A percentile compares a stretch with the other conserved stretches of the same genome.
Conservation (phyloP, 2,797 vertebrate genomes). For the Syndactyla subalaris region DNA sequence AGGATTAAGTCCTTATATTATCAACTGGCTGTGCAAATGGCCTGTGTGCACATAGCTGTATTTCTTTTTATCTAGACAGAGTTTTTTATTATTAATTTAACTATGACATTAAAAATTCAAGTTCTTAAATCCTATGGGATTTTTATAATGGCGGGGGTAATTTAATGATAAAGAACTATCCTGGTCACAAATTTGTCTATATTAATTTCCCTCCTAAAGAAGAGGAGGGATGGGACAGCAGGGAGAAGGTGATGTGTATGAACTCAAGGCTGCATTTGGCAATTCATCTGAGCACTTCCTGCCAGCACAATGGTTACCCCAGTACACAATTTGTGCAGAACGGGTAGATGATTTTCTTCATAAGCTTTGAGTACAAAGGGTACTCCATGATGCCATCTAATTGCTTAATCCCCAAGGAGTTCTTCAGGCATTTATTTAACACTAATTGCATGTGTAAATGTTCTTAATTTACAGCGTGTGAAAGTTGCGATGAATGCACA, state of each 20-base stretch:
- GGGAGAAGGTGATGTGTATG: accelerated
- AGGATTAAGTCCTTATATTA: neutral
- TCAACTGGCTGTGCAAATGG: neutral
- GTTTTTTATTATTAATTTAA: neutral
- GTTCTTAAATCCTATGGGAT: neutral
- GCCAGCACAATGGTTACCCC: neutral
- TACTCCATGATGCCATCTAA: slow-evolving; percentile 56
- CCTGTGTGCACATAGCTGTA: neutral
- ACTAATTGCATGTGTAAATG: slow-evolving; percentile 67
- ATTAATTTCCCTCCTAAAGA: neutral
- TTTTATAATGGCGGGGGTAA: neutral
- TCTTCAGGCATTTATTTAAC: slow-evolving; percentile 62
- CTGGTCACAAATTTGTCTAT: neutral
- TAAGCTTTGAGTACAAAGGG: slow-evolving; percentile 51
- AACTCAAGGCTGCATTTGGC: neutral
- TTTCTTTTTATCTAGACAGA: neutral
- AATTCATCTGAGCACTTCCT: neutral
- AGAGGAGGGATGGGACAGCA: neutral
- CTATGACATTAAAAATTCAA: neutral
- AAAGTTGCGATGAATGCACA: slow-evolving; percentile 56
- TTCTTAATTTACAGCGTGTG: slow-evolving; percentile 61
- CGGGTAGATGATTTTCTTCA: slow-evolving; percentile 18
- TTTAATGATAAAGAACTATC: neutral
- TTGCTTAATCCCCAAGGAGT: slow-evolving; percentile 53
- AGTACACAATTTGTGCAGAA: slow-evolving; percentile 30